phyloP scores from a whole-genome alignment of 37 sponge, comb jelly and placozoan species.

The Hexactinellida sp. region DNA sequence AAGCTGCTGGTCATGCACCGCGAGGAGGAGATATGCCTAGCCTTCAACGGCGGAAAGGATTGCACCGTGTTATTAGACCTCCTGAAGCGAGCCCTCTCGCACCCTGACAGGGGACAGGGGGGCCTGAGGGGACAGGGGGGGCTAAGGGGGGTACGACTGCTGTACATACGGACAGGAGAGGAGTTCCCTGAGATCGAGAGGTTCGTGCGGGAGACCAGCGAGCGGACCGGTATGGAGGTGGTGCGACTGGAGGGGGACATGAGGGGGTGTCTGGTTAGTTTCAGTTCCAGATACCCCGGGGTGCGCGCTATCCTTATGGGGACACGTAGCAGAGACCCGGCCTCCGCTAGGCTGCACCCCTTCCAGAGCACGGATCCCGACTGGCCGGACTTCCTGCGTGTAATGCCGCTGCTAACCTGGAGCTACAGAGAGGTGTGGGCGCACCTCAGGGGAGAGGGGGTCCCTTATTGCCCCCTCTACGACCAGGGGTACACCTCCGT shows the following conservation, averaged over 20 bases:
- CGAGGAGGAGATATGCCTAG: conserved; percentile 47
- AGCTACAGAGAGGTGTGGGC: conserved; percentile 71
- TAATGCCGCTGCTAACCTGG: conserved; percentile 72
- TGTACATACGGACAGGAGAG: conserved; percentile 36
- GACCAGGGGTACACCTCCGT: conserved; percentile 90
- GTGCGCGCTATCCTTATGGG: conserved; percentile 85
- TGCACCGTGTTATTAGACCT: conserved; percentile 79
- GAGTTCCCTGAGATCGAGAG: conserved; percentile 64
- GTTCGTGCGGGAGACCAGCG: conserved; percentile 22
- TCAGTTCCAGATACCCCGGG: conserved; percentile 24
- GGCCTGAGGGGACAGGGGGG: neutral
- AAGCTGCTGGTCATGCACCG: neutral
- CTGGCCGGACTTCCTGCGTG: conserved; percentile 84
- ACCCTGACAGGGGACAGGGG: conserved; percentile 21
- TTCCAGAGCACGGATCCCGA: conserved; percentile 56
- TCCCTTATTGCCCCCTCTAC: conserved; percentile 83
- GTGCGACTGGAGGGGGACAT: neutral
- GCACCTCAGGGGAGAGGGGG: conserved; percentile 36
- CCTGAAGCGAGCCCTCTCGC: conserved; percentile 29
- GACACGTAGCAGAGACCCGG: conserved; percentile 69
- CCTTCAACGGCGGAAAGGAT: conserved; percentile 98
- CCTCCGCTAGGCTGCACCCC: conserved; percentile 33
- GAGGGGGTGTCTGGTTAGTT: neutral
- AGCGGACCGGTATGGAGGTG: neutral
- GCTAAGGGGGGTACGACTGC: conserved; percentile 28